Evolutionary conservation across 2,113 vertebrate genomes (phyloP), one percentile per base, ranked within the genome.

Genomic region (Guaruba guarouba): DNA sequence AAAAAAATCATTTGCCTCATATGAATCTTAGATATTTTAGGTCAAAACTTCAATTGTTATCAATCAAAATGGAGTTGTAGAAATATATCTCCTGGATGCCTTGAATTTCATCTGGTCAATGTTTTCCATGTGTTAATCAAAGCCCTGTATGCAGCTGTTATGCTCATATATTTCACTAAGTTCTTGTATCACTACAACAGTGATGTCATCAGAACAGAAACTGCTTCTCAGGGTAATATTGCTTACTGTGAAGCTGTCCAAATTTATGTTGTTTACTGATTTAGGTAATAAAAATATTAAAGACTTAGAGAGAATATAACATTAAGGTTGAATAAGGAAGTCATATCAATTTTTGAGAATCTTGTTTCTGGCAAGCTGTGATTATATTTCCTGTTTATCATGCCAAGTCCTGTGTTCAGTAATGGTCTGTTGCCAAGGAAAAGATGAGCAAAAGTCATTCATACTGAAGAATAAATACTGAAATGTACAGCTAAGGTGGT

Each of bases 271-370:
- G 5, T 66, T 88, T 64, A 57, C 44, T 73, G 27, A 14, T 66
- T 15, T 70, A 64, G 29, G 41, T 74, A 70, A 70, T 75, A 79
- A 87, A 93, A 83, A 59, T 59, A 85, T 49, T 31, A 62, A 74
- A 81, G 55, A 44, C 39, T 43, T 67, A 8, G 2, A 64, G 28
- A 54, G 31, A 92, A 16, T 63, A 13, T 23, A 92, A 13, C n/a
- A 39, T 66, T 67, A 71, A 64, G 23, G 52, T 70, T 79, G 39
- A 92, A 49, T 71, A 76, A 90, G 24, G 55, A 87, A 85, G n/a
- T 78, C 0, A 0, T 82, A 79, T 64, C 0, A 4, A 29, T 82
- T 71, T 88, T 29, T 13, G 19, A 49, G 55, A 73, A 61, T n/a
- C 7, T 9, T 15, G 6, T 81, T 89, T 92, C 66, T 84, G 51